Conservation (phyloP, 2,888 invertebrate genomes). For the Nemotelus pantherinus region DNA sequence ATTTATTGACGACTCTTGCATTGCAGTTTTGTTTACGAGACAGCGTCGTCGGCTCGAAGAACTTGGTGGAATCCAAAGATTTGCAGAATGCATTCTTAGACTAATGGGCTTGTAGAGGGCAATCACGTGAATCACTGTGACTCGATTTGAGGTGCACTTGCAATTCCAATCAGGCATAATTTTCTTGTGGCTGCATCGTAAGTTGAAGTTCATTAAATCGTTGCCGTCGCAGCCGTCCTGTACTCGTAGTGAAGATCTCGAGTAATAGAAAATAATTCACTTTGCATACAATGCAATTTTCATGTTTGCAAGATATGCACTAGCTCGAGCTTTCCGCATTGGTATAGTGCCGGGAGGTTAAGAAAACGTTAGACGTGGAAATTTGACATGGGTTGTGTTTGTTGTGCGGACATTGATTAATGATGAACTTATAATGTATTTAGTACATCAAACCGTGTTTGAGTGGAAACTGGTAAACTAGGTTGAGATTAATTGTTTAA, state of each 20-base stretch:
- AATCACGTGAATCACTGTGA: conserved; percentile 31
- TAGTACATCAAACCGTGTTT: too few relatives aligned
- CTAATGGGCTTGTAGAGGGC: conserved; percentile 37
- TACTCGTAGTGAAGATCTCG: neutral
- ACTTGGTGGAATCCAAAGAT: conserved; percentile 25
- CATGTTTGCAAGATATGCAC: conserved; percentile 24
- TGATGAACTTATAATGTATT: neutral
- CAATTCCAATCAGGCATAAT: conserved; percentile 34
- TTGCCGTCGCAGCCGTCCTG: neutral
- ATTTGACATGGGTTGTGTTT: conserved; percentile 11
- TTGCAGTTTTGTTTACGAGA: conserved; percentile 1
- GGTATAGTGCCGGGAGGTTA: neutral
- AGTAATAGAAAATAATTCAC: conserved; percentile 12
- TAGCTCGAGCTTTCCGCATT: conserved; percentile 35
- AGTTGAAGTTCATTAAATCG: conserved; percentile 37
- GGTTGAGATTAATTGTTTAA: too few relatives aligned
- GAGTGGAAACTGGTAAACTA: too few relatives aligned
- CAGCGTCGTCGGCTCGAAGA: conserved; percentile 15
- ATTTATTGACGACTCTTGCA: conserved; percentile 19
- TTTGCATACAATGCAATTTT: conserved; percentile 38
- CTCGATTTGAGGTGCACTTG: conserved; percentile 23
- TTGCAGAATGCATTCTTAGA: conserved; percentile 31
- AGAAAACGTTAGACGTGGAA: conserved; percentile 3
- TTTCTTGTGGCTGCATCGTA: conserved; percentile 5
- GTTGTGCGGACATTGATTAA: conserved; percentile 2